Evolutionary conservation across 1,140 invertebrate species (phyloP).

Genomic region (Drosophila cardini): DNA sequence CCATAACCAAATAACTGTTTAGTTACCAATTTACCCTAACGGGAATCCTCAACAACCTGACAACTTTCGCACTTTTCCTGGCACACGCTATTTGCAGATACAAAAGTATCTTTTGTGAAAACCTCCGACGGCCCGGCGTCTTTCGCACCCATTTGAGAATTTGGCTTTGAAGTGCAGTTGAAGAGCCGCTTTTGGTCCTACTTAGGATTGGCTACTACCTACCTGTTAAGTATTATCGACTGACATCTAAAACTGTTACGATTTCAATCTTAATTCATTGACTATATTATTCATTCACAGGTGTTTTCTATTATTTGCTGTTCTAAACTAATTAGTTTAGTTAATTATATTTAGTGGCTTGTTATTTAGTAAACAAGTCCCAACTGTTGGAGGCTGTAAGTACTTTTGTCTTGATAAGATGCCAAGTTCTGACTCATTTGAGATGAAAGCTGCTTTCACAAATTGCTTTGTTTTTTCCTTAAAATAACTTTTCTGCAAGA

Average conservation of each 20-base stretch:
- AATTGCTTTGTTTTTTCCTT: neutral
- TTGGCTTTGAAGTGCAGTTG: conserved; percentile 1
- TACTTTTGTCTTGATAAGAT: neutral
- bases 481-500: neutral
- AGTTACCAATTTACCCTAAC: neutral
- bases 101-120: neutral
- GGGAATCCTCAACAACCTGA: conserved; percentile 54
- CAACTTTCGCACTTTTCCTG: conserved; percentile 70
- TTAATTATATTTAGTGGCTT: neutral
- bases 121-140: conserved; percentile 44
- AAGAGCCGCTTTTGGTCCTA: neutral
- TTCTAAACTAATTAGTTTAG: conserved; percentile 6
- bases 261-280: neutral
- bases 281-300: conserved; percentile 13
- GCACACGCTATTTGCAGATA: conserved; percentile 66
- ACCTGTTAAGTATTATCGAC: conserved; percentile 13
- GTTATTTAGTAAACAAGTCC: neutral
- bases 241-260: neutral
- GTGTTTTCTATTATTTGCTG: conserved; percentile 3
- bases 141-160: conserved; percentile 53
- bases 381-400: neutral
- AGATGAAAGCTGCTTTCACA: conserved; percentile 1
- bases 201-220: neutral
- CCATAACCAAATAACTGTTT: neutral
- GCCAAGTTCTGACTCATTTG: neutral